Base-by-base conservation (phyloP, 2,888 invertebrate species). In the Nebria salina region DNA sequence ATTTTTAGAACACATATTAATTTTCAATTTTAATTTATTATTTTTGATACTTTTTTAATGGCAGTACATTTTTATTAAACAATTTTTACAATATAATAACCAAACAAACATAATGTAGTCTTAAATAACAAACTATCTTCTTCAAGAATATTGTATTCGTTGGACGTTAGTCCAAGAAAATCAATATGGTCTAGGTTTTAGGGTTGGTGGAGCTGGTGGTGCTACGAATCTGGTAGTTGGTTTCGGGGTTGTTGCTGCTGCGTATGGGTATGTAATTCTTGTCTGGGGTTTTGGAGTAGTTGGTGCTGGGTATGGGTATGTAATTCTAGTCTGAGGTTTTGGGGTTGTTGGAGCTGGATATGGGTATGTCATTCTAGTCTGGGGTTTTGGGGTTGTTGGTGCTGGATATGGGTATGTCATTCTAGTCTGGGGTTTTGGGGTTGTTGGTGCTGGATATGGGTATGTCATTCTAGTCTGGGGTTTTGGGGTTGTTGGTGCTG, bases 221-320 rank as follows among this genome's bases (percentile, higher is more conserved):
- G 75, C 20, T 15, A 41, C 11, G 20, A 34, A 26, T 8, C 8
- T 34, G n/a, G 65, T n/a, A 41, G 65, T 65, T 65, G 13, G 66
- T 75, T 75, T 66, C 43, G 54, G 83, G 64, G 82, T 76, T 54
- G 83, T 78, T n/a, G 83, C 83, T 26, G 84, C 83, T 72, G 73
- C 54, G 76, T 72, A 72, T n/a, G 72, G 72, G 34, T 26, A 72
- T 26, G 34, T 72, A 54, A 54, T 54, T 9, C 68, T 68, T 25
- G n/a, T 25, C 26, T 11, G 20, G 11, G 65, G 66, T 65, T 72
- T 73, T 1, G 75, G 66, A 25, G 77, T 81, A 1, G 25, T 79
- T 73, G 54, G 70, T 73, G 79, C 65, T 34, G 72, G 34, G 11
- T 72, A 72, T 34, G 72, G 72, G 34, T 13, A 25, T 26, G 13